Percentiles rank a stretch among this genome's conserved stretches.
phyloP scores from a whole-genome alignment of 2,888 invertebrate species.

The Spilosoma lubricipeda region DNA sequence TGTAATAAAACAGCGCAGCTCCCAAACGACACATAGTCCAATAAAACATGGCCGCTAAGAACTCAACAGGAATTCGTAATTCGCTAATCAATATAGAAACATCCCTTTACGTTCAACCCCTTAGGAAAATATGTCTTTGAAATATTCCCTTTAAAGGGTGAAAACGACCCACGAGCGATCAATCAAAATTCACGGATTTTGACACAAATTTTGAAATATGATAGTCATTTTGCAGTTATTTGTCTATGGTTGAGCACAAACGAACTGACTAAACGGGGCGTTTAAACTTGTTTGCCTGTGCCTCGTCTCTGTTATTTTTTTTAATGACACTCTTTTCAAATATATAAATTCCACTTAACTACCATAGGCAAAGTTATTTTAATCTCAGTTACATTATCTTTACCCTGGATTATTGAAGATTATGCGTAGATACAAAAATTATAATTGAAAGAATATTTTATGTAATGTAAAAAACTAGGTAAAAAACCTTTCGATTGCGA shows the following conservation, averaged over 20 bases:
- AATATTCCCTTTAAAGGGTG: conserved; percentile 53
- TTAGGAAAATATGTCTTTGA: conserved; percentile 69
- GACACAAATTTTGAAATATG: conserved; percentile 55
- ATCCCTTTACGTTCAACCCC: conserved; percentile 59
- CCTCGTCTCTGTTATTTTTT: neutral
- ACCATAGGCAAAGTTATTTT: neutral
- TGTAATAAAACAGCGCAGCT: conserved; percentile 37
- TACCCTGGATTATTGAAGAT: neutral
- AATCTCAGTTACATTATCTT: neutral
- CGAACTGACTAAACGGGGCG: conserved; percentile 24
- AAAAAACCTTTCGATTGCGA: neutral
- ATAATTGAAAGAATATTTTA: neutral
- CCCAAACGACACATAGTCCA: conserved; percentile 43
- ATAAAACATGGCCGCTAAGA: conserved; percentile 49
- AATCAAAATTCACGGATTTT: conserved; percentile 49
- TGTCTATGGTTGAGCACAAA: conserved; percentile 33
- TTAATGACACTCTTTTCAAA: neutral
- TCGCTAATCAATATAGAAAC: conserved; percentile 63
- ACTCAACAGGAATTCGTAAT: conserved; percentile 64
- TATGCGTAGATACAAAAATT: neutral
- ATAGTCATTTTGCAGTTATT: conserved; percentile 51
- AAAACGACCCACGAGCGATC: conserved; percentile 41
- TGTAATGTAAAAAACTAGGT: neutral
- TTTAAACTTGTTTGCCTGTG: conserved; percentile 6
- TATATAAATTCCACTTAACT: neutral